Percentiles rank a stretch among this genome's conserved stretches.
Evolutionary conservation across 2,888 invertebrate species (phyloP).

Genomic region (Megamerina dolium): DNA sequence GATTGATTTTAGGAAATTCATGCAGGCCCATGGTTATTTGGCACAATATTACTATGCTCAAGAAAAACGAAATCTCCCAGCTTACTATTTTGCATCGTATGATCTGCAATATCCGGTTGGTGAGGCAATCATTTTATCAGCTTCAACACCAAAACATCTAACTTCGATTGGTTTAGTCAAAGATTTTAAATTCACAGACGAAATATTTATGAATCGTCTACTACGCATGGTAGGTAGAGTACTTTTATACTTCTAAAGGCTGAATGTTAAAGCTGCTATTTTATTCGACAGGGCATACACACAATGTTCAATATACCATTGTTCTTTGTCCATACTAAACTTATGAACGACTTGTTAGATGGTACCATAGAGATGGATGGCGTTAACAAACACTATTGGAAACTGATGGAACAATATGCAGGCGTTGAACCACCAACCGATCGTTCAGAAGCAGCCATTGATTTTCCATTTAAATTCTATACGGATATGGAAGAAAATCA

Average conservation of each 20-base stretch:
- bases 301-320: slow-evolving; percentile 68
- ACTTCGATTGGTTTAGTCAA: slow-evolving; percentile 34
- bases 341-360: slow-evolving; percentile 63
- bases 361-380: slow-evolving; percentile 55
- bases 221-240: slow-evolving; percentile 37
- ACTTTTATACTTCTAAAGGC: neutral
- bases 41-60: slow-evolving; percentile 39
- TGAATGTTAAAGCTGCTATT: neutral
- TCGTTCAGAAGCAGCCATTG: slow-evolving; percentile 63
- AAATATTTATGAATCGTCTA: slow-evolving; percentile 37
- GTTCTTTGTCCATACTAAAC: slow-evolving; percentile 63
- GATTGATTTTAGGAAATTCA: slow-evolving; percentile 41
- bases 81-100: slow-evolving; percentile 42
- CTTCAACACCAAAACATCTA: slow-evolving; percentile 42
- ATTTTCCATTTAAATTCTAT: slow-evolving; percentile 71
- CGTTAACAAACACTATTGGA: slow-evolving; percentile 64
- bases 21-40: slow-evolving; percentile 44
- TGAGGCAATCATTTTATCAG: slow-evolving; percentile 42
- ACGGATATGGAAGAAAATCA: slow-evolving; percentile 45
- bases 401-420: slow-evolving; percentile 56
- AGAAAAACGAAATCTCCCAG: slow-evolving; percentile 38
- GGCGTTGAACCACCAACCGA: slow-evolving; percentile 62
- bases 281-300: slow-evolving; percentile 60
- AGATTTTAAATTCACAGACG: slow-evolving; percentile 33
- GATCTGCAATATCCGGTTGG: slow-evolving; percentile 43